phyloP scores from a whole-genome alignment of 1,140 invertebrate species.

The Halesus radiatus region DNA sequence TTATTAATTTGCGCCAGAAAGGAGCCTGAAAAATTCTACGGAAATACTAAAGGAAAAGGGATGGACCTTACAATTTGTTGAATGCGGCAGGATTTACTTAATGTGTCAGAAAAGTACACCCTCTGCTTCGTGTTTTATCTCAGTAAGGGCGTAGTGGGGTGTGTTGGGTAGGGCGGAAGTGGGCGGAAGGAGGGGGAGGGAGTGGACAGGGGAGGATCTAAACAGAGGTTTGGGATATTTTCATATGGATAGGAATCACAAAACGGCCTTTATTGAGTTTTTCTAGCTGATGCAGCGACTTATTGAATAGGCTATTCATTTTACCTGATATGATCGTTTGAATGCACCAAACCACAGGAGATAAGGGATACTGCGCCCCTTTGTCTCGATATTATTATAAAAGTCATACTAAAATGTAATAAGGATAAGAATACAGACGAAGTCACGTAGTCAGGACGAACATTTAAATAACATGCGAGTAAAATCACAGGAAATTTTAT shows the following conservation, averaged over 20 bases:
- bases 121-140: conserved; percentile 38
- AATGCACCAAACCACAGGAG: no score
- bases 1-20: neutral
- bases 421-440: no score
- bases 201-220: neutral
- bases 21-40: neutral
- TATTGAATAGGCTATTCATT: conserved; percentile 9
- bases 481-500: no score
- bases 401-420: no score
- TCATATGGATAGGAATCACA: conserved; percentile 14
- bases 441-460: no score
- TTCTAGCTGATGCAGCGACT: neutral
- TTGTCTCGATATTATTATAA: no score
- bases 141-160: neutral
- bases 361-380: no score
- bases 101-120: conserved; percentile 48
- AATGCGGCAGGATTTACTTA: conserved; percentile 43
- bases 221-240: conserved; percentile 29
- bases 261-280: conserved; percentile 14
- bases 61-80: conserved; percentile 34
- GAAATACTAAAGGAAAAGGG: conserved; percentile 6
- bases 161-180: neutral
- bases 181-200: neutral
- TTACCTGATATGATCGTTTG: neutral
- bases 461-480: no score